These are phyloP conservation scores for Thelaira solivaga DNA, from an alignment of 2,888 invertebrate species.

Conservation along the genomic window DNA sequence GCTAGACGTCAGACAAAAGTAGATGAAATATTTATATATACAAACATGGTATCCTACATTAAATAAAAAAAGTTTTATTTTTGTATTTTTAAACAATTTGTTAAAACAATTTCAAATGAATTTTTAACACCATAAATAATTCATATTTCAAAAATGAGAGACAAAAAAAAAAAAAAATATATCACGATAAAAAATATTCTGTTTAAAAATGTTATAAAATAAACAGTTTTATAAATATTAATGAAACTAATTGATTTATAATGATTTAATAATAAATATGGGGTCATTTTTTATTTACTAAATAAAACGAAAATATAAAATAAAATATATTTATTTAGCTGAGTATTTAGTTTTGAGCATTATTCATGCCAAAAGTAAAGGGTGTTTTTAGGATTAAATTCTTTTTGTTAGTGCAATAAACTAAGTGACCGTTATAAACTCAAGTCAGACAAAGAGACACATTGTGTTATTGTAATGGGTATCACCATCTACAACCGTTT, in stretches of 20 bases:
- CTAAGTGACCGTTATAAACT: no score
- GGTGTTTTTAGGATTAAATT: no score
- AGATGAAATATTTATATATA: background rate
- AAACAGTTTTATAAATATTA: constrained; percentile 46
- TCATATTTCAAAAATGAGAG: constrained; percentile 38
- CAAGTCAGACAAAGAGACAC: no score
- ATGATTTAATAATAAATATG: constrained; percentile 38
- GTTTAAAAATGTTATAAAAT: background rate
- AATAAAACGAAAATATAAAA: no score
- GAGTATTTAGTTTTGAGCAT: background rate
- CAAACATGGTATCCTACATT: constrained; percentile 11
- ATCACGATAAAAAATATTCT: constrained; percentile 2
- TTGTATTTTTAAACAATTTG: constrained; percentile 46
- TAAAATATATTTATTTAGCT: no score
- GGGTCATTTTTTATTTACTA: constrained; percentile 2
- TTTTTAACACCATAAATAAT: constrained; percentile 57
- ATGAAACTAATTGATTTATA: constrained; percentile 60
- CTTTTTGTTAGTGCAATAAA: no score
- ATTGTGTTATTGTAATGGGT: no score
- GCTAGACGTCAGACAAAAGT: constrained; percentile 15
- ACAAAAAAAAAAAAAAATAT: background rate
- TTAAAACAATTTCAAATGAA: constrained; percentile 52
- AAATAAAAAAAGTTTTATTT: constrained; percentile 8
- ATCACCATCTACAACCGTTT: no score
- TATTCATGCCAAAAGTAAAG: background rate